Evolutionary conservation across 2,797 vertebrate species (phyloP).

Genomic region (Megalops cyprinoides): DNA sequence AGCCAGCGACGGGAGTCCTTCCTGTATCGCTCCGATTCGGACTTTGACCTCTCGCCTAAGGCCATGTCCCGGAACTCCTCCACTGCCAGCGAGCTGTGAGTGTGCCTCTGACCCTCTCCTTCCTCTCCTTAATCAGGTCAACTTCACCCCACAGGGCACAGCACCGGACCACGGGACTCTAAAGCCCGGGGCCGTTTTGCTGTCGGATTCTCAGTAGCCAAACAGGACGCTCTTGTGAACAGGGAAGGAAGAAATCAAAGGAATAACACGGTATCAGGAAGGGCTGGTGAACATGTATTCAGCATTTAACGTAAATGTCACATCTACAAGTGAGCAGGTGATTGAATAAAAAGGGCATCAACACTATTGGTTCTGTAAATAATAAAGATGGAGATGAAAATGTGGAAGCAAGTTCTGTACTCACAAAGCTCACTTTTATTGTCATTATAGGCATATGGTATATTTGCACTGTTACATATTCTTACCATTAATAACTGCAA

Average conservation of each 20-base stretch:
- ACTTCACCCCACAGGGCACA: background rate
- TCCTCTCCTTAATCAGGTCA: background rate
- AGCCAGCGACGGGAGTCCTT: conserved; percentile 91
- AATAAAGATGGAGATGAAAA: no score
- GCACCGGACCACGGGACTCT: background rate
- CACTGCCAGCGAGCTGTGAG: conserved; percentile 89
- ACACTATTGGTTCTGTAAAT: no score
- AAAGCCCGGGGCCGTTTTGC: no score
- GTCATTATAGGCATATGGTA: background rate
- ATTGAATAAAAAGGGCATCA: no score
- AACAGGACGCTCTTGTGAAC: background rate
- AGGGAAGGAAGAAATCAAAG: background rate
- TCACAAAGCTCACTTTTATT: background rate
- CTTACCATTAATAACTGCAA: background rate
- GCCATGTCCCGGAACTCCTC: conserved; percentile 87
- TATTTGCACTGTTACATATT: background rate
- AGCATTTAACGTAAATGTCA: no score
- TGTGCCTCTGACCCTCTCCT: conserved; percentile 31
- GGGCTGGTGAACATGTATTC: no score
- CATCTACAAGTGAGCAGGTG: no score
- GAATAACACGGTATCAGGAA: no score
- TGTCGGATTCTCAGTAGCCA: background rate
- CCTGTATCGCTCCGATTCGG: conserved; percentile 92
- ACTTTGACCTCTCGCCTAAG: conserved; percentile 90
- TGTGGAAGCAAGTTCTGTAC: background rate